Base-by-base conservation (phyloP, 2,888 invertebrate genomes). In the Polydrusus pterygomalis region DNA sequence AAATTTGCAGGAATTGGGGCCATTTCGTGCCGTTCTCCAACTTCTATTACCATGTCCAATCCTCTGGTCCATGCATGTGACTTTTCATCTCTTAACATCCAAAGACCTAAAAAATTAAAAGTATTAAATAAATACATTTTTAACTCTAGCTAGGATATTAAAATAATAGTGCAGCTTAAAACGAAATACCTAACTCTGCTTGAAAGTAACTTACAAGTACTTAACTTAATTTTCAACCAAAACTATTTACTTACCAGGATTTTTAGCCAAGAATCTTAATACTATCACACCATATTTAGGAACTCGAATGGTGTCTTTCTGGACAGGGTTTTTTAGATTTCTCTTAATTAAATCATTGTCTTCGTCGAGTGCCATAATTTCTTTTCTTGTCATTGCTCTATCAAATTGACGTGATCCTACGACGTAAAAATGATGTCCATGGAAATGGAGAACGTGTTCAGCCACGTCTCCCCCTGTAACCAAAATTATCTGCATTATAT, bases 71-170 rank as follows among this genome's bases (percentile, higher is more conserved):
- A 93, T 79, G 93, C 92, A 18, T 91, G 89, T 0, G 93, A 91
- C 65, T 92, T 90, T 84, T 95, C 94, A 80, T 95, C 95, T 80
- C 95, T 91, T 85, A 95, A 89, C 87, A 95, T 90, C 95, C 95
- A 95, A 81, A 92, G 94, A 13, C 95, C 95, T 92, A 81, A 56
- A 86, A 83, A 58, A 17, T 7, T 25, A 25, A 25, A 25, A 25
- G 2, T 25, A 25, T 25, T 25, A 25, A 25, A 25, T 25, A 25
- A 3, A 25, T 25, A 25, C 25, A 25, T 25, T 25, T 25, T 25
- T 5, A 25, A 5, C 5, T 25, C 1, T 3, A 25, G 25, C 25
- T 25, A 25, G n/a, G n/a, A n/a, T n/a, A n/a, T n/a, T n/a, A n/a
- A n/a, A n/a, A n/a, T n/a, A n/a, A n/a, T n/a, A 25, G 25, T 25